A percentile compares a stretch with the other conserved stretches of the same genome.
Conservation (phyloP, 2,888 invertebrate genomes). For the Lingula anatina region DNA sequence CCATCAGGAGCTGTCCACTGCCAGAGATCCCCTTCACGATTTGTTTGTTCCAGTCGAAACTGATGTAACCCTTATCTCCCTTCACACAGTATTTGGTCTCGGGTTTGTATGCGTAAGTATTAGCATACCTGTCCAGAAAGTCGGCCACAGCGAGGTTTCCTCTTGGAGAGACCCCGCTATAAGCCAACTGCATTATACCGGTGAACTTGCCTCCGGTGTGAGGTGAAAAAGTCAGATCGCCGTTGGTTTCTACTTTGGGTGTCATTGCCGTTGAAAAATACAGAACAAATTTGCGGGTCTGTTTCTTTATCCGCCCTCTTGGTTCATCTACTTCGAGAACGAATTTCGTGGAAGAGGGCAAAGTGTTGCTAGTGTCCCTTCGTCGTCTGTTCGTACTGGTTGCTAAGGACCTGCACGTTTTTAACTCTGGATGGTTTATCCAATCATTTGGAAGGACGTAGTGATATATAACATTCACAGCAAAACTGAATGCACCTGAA, state of each 20-base stretch:
- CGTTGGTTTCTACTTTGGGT: conserved; percentile 14
- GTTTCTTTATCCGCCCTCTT: conserved; percentile 18
- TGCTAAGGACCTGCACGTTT: too few species aligned
- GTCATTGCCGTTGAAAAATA: conserved; percentile 24
- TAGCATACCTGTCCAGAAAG: conserved; percentile 20
- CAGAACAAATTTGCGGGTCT: conserved; percentile 25
- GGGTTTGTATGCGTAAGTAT: conserved; percentile 25
- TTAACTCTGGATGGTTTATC: conserved; percentile 20
- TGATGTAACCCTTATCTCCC: conserved; percentile 19
- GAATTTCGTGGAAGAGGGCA: conserved; percentile 19
- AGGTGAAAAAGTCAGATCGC: conserved; percentile 19
- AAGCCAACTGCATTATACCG: conserved; percentile 28
- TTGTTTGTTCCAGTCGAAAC: conserved; percentile 25
- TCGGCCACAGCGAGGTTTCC: conserved; percentile 20
- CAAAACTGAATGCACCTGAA: conserved; percentile 23
- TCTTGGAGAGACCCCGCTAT: conserved; percentile 22
- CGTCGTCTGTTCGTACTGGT: too few species aligned
- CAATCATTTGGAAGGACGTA: conserved; percentile 27
- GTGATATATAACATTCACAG: conserved; percentile 31
- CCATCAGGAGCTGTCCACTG: conserved; percentile 20
- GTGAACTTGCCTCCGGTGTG: conserved; percentile 19
- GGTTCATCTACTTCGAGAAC: conserved; percentile 32
- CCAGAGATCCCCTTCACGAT: conserved; percentile 15
- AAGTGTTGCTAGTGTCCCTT: too few species aligned
- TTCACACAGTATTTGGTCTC: conserved; percentile 22